Evolutionary conservation across 2,113 vertebrate species (phyloP).

Genomic region (Candoia aspera): DNA sequence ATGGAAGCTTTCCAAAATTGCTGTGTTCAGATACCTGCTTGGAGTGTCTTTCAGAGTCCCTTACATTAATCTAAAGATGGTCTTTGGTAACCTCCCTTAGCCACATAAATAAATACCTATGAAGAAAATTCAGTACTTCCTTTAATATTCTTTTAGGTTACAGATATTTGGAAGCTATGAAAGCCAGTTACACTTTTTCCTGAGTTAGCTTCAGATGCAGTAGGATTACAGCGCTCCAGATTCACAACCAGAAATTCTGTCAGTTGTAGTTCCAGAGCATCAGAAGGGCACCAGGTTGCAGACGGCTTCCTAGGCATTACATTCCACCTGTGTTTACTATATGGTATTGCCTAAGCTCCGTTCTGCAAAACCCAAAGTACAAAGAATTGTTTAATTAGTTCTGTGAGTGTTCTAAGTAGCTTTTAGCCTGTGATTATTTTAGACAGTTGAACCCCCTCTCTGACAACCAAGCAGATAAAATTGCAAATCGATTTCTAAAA

Average conservation of each 20-base stretch:
- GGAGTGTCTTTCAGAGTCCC: background rate
- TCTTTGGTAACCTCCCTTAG: background rate
- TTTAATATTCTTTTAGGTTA: background rate
- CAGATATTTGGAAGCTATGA: background rate
- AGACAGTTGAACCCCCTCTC: background rate
- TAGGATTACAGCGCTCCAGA: background rate
- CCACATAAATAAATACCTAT: background rate
- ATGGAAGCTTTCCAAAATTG: background rate
- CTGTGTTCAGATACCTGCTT: background rate
- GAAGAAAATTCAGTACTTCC: background rate
- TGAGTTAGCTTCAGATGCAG: background rate
- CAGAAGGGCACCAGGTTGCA: background rate
- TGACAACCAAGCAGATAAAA: background rate
- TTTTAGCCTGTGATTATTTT: background rate
- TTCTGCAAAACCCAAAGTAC: background rate
- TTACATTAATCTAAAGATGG: background rate
- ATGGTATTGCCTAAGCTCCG: background rate
- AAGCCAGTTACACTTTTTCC: background rate
- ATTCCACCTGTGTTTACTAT: background rate
- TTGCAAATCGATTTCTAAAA: background rate
- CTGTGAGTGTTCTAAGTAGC: background rate
- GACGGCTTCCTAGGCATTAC: background rate
- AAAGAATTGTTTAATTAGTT: background rate
- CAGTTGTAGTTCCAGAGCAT: background rate
- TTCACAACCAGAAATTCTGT: background rate